phyloP scores from a whole-genome alignment of 2,113 vertebrate species.

The Malurus elegans region DNA sequence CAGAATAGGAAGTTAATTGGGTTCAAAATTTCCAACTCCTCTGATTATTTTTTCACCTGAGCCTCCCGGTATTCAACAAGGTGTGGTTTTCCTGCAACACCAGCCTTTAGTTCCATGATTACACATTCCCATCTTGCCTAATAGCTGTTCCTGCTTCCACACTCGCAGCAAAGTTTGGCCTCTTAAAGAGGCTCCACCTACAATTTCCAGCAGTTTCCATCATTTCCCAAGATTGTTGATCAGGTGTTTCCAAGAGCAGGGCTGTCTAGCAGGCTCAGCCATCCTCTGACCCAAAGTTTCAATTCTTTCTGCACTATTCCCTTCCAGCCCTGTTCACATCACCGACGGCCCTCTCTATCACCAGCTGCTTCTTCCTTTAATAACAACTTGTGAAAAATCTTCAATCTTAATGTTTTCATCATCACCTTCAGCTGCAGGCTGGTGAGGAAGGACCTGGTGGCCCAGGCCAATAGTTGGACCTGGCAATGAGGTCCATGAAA shows the following conservation, averaged over 20 bases:
- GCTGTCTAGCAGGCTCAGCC: background rate
- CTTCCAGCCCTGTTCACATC: background rate
- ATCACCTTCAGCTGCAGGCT: background rate
- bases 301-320: background rate
- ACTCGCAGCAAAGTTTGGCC: background rate
- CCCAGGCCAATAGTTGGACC: background rate
- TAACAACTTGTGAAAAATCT: background rate
- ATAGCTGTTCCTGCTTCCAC: background rate
- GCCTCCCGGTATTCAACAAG: background rate
- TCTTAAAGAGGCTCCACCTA: background rate
- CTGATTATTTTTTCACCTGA: background rate
- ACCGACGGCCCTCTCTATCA: background rate
- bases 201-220: background rate
- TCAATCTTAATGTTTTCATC: background rate
- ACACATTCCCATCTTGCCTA: background rate
- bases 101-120: background rate
- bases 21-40: background rate
- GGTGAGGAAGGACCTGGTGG: background rate
- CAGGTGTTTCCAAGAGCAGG: background rate
- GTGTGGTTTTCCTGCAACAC: background rate
- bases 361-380: background rate
- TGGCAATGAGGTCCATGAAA: background rate
- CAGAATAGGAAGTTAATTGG: background rate
- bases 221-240: background rate
- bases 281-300: background rate